Base-by-base conservation (phyloP, 2,888 invertebrate species). In the Pheosia tremula region DNA sequence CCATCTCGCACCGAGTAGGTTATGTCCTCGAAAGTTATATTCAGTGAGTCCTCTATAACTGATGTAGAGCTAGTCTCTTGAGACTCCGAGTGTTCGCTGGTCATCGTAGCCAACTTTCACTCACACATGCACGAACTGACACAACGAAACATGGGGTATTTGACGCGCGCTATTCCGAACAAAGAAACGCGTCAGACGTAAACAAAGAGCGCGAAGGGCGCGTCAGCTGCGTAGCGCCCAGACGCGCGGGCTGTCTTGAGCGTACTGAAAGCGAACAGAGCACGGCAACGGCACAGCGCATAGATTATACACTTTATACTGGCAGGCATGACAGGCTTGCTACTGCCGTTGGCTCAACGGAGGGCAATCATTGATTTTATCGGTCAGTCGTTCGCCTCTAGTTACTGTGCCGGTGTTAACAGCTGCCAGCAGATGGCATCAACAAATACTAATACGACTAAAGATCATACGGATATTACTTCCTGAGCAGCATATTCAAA, bases 11-110 rank as follows among this genome's bases (percentile, higher is more conserved):
- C 96, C 37, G 93, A 93, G 83, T 96, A 96, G 56, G 94, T 94
- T 64, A 97, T 86, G 78, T 96, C 94, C 79, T 94, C 93, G 82
- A 97, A 97, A 68, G 95, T 94, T 72, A 97, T 93, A 80, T 96
- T 95, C 57, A 96, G 90, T 39, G 94, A 84, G 71, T 92, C 91
- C 71, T 92, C 93, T 3, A 85, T 81, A 8, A 86, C 72, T 6
- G 90, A 85, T n/a, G 90, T 84, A 56, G 92, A 91, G 53, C 82
- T 85, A 11, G 90, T 90, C 74, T 90, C 90, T 64, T 87, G 83
- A 7, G 56, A 89, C 63, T 90, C 90, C 9, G 89, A 88, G 59
- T 86, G 82, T 72, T 92, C 91, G 74, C 85, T 83, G 64, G 85
- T 85, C 93, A 92, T 93, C 66, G 72, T 86, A n/a, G 47, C 57